Percentiles rank a stretch among this genome's conserved stretches.
phyloP scores from a whole-genome alignment of 1,140 invertebrate genomes.

The Heliconius himera region DNA sequence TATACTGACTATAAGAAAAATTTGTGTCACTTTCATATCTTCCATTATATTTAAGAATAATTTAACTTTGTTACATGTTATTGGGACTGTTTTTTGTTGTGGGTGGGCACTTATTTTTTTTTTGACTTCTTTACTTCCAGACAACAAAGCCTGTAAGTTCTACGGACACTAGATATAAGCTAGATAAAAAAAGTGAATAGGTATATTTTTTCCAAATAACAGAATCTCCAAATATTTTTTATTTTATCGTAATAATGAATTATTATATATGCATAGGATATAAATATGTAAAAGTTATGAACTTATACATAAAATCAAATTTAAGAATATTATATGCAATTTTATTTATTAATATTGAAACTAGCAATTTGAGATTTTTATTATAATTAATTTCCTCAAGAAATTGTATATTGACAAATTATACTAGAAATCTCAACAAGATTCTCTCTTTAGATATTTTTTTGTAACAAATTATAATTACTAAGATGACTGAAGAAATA shows the following conservation, averaged over 20 bases:
- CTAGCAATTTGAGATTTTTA: too few species aligned
- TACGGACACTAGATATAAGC: slow-evolving; percentile 45
- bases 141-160: slow-evolving; percentile 58
- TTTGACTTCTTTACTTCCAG: slow-evolving; percentile 65
- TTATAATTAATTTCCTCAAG: too few species aligned
- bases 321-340: background rate
- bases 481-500: background rate
- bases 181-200: slow-evolving; percentile 15
- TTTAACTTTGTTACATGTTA: slow-evolving; percentile 62
- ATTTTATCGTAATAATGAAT: too few species aligned
- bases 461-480: background rate
- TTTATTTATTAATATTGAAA: too few species aligned
- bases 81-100: slow-evolving; percentile 63
- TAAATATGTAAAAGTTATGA: too few species aligned
- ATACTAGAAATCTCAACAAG: background rate
- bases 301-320: background rate
- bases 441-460: too few species aligned
- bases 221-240: too few species aligned
- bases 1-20: slow-evolving; percentile 71
- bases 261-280: too few species aligned
- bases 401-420: too few species aligned
- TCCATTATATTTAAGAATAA: slow-evolving; percentile 74
- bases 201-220: background rate
- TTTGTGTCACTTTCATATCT: slow-evolving; percentile 72
- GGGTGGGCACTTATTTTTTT: slow-evolving; percentile 69